A percentile compares a stretch with the other conserved stretches of the same genome.
phyloP scores from a whole-genome alignment of 2,797 vertebrate genomes.

The Schizopygopsis pylzovi region DNA sequence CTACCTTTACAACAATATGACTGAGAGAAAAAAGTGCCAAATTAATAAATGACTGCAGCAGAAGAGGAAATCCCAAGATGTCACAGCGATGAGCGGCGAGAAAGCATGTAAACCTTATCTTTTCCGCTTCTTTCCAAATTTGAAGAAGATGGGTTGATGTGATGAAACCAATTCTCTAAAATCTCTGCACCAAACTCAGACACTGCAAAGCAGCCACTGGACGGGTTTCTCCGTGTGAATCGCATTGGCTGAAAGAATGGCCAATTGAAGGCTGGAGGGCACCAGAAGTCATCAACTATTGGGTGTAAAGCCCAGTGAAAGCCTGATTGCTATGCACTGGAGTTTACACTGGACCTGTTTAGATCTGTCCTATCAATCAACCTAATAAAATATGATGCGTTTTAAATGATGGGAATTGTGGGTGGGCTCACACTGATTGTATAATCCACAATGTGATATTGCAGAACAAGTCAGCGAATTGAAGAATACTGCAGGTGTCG shows the following conservation, averaged over 20 bases:
- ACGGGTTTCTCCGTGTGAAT: background rate
- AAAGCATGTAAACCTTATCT: conserved; percentile 12
- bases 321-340: conserved; percentile 56
- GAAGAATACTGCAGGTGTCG: background rate
- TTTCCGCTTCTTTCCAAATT: background rate
- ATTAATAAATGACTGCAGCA: conserved; percentile 28
- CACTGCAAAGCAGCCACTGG: conserved; percentile 35
- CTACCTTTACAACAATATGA: conserved; percentile 38
- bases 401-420: background rate
- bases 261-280: conserved; percentile 59
- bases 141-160: background rate
- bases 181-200: conserved; percentile 7
- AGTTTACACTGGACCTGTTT: conserved; percentile 1
- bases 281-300: conserved; percentile 32
- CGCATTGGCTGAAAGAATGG: conserved; percentile 69
- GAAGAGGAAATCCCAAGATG: conserved; percentile 18
- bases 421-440: conserved; percentile 20
- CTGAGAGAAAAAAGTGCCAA: conserved; percentile 51
- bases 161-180: background rate
- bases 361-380: conserved; percentile 1
- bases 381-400: background rate
- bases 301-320: conserved; percentile 64
- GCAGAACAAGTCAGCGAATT: background rate
- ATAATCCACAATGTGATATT: conserved; percentile 9
- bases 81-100: background rate